phyloP scores from a whole-genome alignment of 1,140 invertebrate species.

The Drosophila bifasciata region DNA sequence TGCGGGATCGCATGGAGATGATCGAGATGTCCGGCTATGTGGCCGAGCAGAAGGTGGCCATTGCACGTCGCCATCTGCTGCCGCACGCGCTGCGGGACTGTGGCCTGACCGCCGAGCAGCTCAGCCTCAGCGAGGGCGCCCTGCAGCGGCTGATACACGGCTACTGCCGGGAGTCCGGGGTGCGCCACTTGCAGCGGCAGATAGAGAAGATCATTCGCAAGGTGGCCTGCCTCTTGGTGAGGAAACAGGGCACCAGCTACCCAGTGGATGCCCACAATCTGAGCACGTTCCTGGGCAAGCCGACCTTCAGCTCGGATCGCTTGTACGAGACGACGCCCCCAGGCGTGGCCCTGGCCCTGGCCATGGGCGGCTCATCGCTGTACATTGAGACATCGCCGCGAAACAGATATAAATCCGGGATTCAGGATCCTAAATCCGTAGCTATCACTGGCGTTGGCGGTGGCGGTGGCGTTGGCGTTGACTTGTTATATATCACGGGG shows the following conservation, averaged over 20 bases:
- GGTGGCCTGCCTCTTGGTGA: slow-evolving; percentile 95
- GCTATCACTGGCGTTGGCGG: no score
- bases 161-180: slow-evolving; percentile 97
- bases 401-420: no score
- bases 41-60: slow-evolving; percentile 97
- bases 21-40: slow-evolving; percentile 99
- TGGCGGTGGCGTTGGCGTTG: no score
- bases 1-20: slow-evolving; percentile 98
- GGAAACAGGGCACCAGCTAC: slow-evolving; percentile 90
- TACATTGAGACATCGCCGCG: slow-evolving; percentile 96
- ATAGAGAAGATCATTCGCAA: slow-evolving; percentile 97
- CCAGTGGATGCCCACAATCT: slow-evolving; percentile 91
- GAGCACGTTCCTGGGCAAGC: slow-evolving; percentile 97
- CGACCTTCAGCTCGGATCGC: slow-evolving; percentile 96
- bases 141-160: slow-evolving; percentile 92
- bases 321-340: slow-evolving; percentile 96
- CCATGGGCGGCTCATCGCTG: slow-evolving; percentile 98
- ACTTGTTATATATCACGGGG: slow-evolving; percentile 73
- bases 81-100: slow-evolving; percentile 89
- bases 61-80: slow-evolving; percentile 96
- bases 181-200: slow-evolving; percentile 96
- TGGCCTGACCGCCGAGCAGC: slow-evolving; percentile 85
- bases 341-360: slow-evolving; percentile 98
- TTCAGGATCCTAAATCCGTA: no score
- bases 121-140: slow-evolving; percentile 88